Base-by-base conservation (phyloP, 2,113 vertebrate genomes). In the Aspiorhynchus laticeps region DNA sequence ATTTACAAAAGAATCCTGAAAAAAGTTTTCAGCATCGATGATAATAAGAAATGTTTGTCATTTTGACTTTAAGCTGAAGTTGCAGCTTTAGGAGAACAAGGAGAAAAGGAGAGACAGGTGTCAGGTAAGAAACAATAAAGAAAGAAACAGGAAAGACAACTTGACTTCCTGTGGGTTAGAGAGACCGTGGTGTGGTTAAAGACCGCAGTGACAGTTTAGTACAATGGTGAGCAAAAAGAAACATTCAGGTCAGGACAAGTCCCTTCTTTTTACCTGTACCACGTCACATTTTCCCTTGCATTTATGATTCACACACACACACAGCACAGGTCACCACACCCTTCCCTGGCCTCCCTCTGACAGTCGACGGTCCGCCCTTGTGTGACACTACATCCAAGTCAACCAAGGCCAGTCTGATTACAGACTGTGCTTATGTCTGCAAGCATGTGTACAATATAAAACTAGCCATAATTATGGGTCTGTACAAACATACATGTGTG, bases 381-480 rank as follows among this genome's bases (percentile, higher is more conserved):
- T 33, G 74, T 53, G 84, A 83, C 17, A 74, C 80, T 24, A 67
- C 14, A 51, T 86, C 67, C 76, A 65, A 86, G 56, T 85, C 80
- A 85, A 14, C 84, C 80, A 88, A 81, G 24, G 51, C 73, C 53
- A 71, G 26, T 80, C 26, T 81, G 80, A 86, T 88, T 88, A 88
- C 74, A 88, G 87, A 76, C 87, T 88, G 67, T 63, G 79, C 77
- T 43, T 21, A 33, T 80, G 87, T 85, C 53, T 83, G 36, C 61
- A 71, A 88, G 65, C 87, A 53, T 63, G 71, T 59, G 63, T 63
- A 61, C 15, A 63, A 43, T 38, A 26, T 61, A 43, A 85, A 67
- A 83, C 41, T 7, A 48, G 81, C 74, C 88, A 86, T 87, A 89
- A 89, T 89, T 84, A 89, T 5, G 2, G 81, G 26, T 21, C 41